Evolutionary conservation across 2,888 invertebrate species (phyloP).

Genomic region (Smittia sp.): DNA sequence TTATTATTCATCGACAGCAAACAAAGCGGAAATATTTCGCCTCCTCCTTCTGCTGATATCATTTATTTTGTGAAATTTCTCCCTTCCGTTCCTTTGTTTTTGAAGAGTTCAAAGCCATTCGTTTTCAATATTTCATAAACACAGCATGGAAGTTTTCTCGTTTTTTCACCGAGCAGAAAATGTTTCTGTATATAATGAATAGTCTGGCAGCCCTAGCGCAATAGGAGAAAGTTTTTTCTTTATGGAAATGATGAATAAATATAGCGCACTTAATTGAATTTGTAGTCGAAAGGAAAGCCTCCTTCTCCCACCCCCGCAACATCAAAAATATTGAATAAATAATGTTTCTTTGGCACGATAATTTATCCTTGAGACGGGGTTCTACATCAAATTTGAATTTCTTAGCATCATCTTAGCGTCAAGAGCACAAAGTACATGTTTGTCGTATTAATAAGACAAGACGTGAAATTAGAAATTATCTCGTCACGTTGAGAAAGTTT

Average conservation of each 20-base stretch:
- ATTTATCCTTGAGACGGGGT: background rate
- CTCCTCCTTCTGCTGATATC: background rate
- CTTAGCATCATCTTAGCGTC: too few species aligned
- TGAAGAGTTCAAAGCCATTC: conserved; percentile 12
- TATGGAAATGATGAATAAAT: background rate
- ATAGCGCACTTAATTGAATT: conserved; percentile 33
- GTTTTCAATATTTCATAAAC: conserved; percentile 4
- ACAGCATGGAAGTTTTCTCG: background rate
- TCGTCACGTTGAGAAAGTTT: too few species aligned
- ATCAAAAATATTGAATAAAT: conserved; percentile 37
- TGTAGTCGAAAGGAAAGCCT: conserved; percentile 6
- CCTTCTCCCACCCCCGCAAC: conserved; percentile 7
- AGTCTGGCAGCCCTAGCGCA: background rate
- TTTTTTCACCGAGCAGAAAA: background rate
- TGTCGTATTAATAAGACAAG: too few species aligned
- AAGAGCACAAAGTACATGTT: too few species aligned
- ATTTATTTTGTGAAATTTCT: background rate
- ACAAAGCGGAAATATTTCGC: background rate
- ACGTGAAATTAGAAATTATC: too few species aligned
- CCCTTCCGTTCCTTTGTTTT: conserved; percentile 6
- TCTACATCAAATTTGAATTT: too few species aligned
- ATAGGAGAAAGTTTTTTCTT: background rate
- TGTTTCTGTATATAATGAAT: conserved; percentile 7
- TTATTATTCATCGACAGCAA: background rate
- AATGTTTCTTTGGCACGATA: conserved; percentile 32